Percentiles rank a stretch among this genome's conserved stretches.
Evolutionary conservation across 1,140 invertebrate species (phyloP).

Genomic region (Alviniconcha marisindica): DNA sequence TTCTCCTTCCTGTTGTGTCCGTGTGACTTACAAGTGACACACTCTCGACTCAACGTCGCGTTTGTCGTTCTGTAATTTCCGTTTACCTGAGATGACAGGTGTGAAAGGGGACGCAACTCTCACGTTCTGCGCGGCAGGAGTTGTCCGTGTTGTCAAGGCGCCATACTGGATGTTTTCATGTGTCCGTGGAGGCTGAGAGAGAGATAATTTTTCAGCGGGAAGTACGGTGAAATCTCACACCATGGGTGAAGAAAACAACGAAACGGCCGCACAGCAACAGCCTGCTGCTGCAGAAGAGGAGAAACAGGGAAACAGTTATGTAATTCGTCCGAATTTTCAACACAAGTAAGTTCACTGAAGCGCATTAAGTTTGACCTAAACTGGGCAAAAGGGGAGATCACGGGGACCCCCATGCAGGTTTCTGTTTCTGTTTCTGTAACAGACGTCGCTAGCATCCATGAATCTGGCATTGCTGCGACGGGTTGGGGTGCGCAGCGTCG

Average conservation of each 20-base stretch:
- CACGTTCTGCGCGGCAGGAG: neutral
- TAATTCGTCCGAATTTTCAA: slow-evolving; percentile 68
- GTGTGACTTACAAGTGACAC: neutral
- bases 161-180: slow-evolving; percentile 24
- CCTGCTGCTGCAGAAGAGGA: neutral
- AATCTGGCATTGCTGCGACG: too few relatives aligned
- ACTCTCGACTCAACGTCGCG: neutral
- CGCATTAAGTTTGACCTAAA: too few relatives aligned
- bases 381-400: too few relatives aligned
- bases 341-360: slow-evolving; percentile 71
- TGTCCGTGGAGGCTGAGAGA: neutral
- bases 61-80: slow-evolving; percentile 4
- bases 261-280: neutral
- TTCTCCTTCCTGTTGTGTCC: neutral
- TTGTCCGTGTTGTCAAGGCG: slow-evolving; percentile 35
- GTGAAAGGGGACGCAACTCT: slow-evolving; percentile 17
- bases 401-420: too few relatives aligned
- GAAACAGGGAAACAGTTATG: slow-evolving; percentile 60
- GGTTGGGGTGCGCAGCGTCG: too few relatives aligned
- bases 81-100: slow-evolving; percentile 37
- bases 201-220: neutral
- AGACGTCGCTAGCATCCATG: too few relatives aligned
- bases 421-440: too few relatives aligned
- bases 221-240: neutral
- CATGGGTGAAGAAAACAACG: slow-evolving; percentile 18